phyloP scores from a whole-genome alignment of 2,797 vertebrate genomes.

The Rhinella marina region DNA sequence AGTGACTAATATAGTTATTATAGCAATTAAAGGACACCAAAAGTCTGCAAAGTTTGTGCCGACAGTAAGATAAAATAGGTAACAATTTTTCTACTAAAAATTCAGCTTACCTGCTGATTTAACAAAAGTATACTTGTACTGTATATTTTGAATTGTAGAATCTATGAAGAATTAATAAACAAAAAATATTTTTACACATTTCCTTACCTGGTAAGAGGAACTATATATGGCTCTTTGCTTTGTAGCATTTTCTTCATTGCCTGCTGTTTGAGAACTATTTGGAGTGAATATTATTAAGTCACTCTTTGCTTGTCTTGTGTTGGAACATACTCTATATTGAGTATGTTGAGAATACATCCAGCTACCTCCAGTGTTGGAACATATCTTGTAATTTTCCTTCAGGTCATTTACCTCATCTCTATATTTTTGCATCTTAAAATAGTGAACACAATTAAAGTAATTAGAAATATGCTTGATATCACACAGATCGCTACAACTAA shows the following conservation, averaged over 20 bases:
- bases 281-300: constrained; percentile 61
- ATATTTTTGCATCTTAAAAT: constrained; percentile 78
- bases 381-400: constrained; percentile 52
- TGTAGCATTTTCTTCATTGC: constrained; percentile 35
- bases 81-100: too few relatives aligned
- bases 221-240: constrained; percentile 61
- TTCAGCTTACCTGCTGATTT: too few relatives aligned
- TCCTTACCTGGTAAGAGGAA: constrained; percentile 22
- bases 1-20: too few relatives aligned
- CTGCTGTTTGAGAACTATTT: constrained; percentile 50
- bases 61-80: too few relatives aligned
- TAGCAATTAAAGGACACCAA: too few relatives aligned
- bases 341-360: constrained; percentile 54
- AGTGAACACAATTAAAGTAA: constrained; percentile 79
- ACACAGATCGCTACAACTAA: constrained; percentile 79
- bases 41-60: too few relatives aligned
- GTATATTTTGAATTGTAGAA: too few relatives aligned
- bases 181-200: neutral
- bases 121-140: too few relatives aligned
- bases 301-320: constrained; percentile 22
- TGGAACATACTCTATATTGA: constrained; percentile 48
- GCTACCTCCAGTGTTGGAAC: constrained; percentile 58
- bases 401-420: constrained; percentile 55
- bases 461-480: constrained; percentile 79
- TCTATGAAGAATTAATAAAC: too few relatives aligned